Evolutionary conservation across 2,113 vertebrate species (phyloP).

Genomic region (Rhinolophus sinicus): DNA sequence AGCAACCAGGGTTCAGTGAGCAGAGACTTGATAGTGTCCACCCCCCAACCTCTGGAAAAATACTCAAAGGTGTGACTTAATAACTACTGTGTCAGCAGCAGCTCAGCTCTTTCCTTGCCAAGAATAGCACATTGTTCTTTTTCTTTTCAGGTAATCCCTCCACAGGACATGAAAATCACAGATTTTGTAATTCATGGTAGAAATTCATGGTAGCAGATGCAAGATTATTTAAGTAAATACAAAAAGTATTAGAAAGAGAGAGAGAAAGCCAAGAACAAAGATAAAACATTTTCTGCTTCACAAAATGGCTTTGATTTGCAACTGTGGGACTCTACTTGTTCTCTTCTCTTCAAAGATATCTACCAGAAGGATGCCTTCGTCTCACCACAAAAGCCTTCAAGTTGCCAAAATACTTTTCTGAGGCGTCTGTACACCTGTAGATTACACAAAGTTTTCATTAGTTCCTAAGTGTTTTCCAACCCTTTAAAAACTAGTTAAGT

Average conservation of each 20-base stretch:
- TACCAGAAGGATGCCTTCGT: background rate
- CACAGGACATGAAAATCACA: background rate
- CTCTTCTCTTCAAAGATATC: constrained; percentile 13
- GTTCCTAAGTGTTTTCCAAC: background rate
- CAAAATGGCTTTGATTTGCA: constrained; percentile 39
- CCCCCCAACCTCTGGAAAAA: constrained; percentile 43
- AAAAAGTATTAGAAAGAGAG: background rate
- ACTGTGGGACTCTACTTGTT: background rate
- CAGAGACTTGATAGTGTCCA: background rate
- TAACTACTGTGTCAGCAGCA: background rate
- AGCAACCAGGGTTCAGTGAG: background rate
- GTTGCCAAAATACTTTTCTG: background rate
- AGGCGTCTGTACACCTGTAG: background rate
- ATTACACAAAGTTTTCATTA: background rate
- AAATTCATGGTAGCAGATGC: background rate
- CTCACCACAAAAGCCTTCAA: background rate
- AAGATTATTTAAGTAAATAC: constrained; percentile 55
- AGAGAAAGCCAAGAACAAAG: background rate
- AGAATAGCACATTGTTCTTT: constrained; percentile 32
- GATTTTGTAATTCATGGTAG: constrained; percentile 11
- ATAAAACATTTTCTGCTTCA: constrained; percentile 42
- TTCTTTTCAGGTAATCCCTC: constrained; percentile 37
- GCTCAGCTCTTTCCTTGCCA: constrained; percentile 6
- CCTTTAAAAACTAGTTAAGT: constrained; percentile 37
- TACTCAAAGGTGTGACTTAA: background rate